Evolutionary conservation across 2,888 invertebrate species (phyloP), one percentile per base, ranked within the genome.

Genomic region (Caenorhabditis imperialis): DNA sequence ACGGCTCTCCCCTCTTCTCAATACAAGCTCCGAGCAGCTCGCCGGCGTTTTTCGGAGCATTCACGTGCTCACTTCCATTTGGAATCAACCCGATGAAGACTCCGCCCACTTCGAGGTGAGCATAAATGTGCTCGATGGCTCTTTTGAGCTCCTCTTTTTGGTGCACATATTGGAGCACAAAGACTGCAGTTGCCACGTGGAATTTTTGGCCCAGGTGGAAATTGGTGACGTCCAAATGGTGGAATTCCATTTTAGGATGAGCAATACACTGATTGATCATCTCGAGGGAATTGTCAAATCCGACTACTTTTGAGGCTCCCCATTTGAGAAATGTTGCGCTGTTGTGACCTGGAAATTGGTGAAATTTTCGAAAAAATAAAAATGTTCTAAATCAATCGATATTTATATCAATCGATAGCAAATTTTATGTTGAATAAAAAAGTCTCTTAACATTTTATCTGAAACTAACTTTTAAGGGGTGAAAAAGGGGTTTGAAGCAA

Each of bases 81-180:
- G 71, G 71, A 38, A 72, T 45, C 40, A 72, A 23, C 8, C 57
- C 71, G 14, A 53, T 37, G 10, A 72, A 45, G 7, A 72, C 3
- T 47, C 57, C 71, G 12, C 40, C 53, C 0, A 40, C 33, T 3
- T 57, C 38, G 16, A 63, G 35, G 35, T 62, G 57, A 7, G 53
- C 45, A 12, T 23, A 48, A 55, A 67, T 74, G 22, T 54, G 20
- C 0, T 7, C 12, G 16, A 65, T 74, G 0, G 57, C 65, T n/a
- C 44, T 50, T 23, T 40, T 38, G 8, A 74, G 42, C 4, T 67
- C 20, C 16, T 48, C 38, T 14, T 74, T 74, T 3, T 74, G 51
- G 40, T 74, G 67, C 5, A 74, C 57, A 35, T 62, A 74, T 38
- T 74, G 73, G 1, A 74, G 57, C 0, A 74, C 73, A n/a, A 74